phyloP scores from a whole-genome alignment of 2,797 vertebrate genomes.

The Babyrousa celebensis region DNA sequence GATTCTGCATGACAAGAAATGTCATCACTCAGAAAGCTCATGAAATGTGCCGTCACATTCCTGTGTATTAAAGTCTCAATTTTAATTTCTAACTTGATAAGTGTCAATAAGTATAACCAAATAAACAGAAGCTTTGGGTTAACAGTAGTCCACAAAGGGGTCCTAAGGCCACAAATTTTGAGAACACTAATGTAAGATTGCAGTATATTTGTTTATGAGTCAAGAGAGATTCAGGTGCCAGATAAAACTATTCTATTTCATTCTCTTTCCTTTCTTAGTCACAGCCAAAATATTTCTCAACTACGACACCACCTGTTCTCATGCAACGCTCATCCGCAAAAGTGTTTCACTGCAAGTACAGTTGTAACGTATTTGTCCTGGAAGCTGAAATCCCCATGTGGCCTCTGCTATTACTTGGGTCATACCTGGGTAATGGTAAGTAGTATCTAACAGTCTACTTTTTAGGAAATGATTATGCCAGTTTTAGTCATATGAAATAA shows the following conservation, averaged over 20 bases:
- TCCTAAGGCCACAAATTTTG: neutral
- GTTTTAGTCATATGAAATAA: neutral
- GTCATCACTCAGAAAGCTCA: neutral
- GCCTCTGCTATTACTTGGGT: neutral
- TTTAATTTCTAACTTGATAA: neutral
- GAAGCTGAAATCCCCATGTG: neutral
- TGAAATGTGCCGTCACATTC: neutral
- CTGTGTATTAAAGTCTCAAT: neutral
- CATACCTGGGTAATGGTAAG: neutral
- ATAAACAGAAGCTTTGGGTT: neutral
- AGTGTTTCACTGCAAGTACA: neutral
- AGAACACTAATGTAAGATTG: neutral
- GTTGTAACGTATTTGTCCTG: neutral
- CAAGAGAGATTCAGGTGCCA: neutral
- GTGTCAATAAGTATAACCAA: neutral
- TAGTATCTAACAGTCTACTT: neutral
- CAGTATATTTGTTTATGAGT: neutral
- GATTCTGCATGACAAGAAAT: neutral
- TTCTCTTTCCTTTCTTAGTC: neutral
- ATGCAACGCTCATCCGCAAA: neutral
- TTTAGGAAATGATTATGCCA: neutral
- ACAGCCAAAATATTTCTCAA: neutral
- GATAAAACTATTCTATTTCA: neutral
- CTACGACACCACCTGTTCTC: neutral
- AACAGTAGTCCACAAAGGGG: neutral